A percentile compares a stretch with the other conserved stretches of the same genome.
Conservation (phyloP, 64 coral and sea anemone genomes). For the Anthopleura sola region DNA sequence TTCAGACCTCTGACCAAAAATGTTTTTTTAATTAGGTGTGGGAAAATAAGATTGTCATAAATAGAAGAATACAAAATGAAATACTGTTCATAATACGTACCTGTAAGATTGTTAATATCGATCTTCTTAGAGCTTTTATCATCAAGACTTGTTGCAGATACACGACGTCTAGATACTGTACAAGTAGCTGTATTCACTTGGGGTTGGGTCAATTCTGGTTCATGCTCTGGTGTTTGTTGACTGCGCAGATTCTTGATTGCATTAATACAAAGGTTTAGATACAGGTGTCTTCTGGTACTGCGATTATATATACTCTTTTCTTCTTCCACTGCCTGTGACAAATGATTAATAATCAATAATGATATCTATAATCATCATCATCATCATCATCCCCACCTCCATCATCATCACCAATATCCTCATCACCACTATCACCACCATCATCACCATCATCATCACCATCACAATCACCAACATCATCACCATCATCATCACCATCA, state of each 20-base stretch:
- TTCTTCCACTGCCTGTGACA: constrained; percentile 74
- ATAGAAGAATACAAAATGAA: too few species aligned
- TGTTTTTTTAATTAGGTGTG: too few species aligned
- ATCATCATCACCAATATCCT: too few species aligned
- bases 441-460: too few species aligned
- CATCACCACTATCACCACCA: too few species aligned
- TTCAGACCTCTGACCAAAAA: too few species aligned
- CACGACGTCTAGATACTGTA: neutral
- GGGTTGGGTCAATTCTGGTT: neutral
- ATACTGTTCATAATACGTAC: neutral
- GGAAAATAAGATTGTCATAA: too few species aligned
- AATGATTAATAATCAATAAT: too few species aligned
- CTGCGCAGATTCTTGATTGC: constrained; percentile 84
- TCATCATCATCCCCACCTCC: too few species aligned
- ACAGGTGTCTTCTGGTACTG: constrained; percentile 77
- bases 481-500: too few species aligned
- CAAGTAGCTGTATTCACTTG: neutral
- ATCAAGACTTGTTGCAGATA: neutral
- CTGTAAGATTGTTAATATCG: constrained; percentile 26
- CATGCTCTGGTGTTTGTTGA: neutral
- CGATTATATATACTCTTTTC: constrained; percentile 70
- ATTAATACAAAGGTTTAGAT: constrained; percentile 92
- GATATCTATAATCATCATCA: too few species aligned
- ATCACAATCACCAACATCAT: too few species aligned
- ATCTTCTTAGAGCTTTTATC: neutral